These are phyloP conservation scores for Euglossa dilemma DNA, from an alignment of 1,140 invertebrate genomes.

Conservation along the genomic window DNA sequence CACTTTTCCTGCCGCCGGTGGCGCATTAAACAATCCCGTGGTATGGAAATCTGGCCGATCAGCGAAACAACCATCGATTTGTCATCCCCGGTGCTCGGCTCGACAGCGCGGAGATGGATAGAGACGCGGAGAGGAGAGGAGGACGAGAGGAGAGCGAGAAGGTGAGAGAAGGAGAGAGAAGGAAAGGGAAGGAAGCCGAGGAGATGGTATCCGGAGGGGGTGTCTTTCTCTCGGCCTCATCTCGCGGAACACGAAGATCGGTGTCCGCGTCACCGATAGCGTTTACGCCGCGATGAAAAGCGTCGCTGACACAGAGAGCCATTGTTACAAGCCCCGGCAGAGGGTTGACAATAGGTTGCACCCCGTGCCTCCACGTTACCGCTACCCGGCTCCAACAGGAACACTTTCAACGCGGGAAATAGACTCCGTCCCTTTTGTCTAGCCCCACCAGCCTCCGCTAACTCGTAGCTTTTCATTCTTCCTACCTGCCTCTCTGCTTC, in stretches of 20 bases:
- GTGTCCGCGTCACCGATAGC: slow-evolving; percentile 49
- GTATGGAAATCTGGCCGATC: slow-evolving; percentile 23
- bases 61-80: slow-evolving; percentile 33
- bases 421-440: slow-evolving; percentile 53
- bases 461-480: slow-evolving; percentile 18
- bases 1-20: background rate
- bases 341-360: slow-evolving; percentile 36
- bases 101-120: background rate
- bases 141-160: background rate
- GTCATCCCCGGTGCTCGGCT: background rate
- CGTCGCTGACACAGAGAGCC: slow-evolving; percentile 20
- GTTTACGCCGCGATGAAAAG: slow-evolving; percentile 54
- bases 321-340: slow-evolving; percentile 31
- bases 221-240: slow-evolving; percentile 10
- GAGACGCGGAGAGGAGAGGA: background rate
- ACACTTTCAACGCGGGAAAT: slow-evolving; percentile 49
- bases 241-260: slow-evolving; percentile 47
- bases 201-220: slow-evolving; percentile 4
- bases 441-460: background rate
- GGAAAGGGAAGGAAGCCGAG: background rate
- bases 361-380: background rate
- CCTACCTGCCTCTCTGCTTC: background rate
- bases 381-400: background rate
- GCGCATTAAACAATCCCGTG: background rate
- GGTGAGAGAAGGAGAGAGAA: background rate